These are phyloP conservation scores for Synergus gifuensis DNA, from an alignment of 2,888 invertebrate genomes.

Conservation along the genomic window DNA sequence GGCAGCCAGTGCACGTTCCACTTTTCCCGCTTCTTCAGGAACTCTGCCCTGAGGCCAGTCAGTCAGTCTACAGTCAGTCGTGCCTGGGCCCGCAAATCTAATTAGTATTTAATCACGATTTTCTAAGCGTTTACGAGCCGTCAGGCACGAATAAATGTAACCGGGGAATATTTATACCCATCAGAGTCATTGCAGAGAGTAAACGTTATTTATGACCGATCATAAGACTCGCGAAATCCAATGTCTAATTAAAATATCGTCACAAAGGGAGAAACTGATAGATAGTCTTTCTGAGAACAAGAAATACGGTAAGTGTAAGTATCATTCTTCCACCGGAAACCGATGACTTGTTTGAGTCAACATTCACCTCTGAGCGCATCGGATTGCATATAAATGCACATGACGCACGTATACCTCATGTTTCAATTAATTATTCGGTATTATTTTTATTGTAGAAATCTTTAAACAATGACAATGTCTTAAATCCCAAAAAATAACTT, in stretches of 20 bases:
- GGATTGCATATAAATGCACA: neutral
- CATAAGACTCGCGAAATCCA: neutral
- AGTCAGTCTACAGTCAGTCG: conserved; percentile 50
- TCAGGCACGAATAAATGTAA: conserved; percentile 47
- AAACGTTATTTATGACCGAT: neutral
- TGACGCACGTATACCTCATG: neutral
- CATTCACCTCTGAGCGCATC: neutral
- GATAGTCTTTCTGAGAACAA: neutral
- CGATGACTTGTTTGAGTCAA: neutral
- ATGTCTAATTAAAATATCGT: conserved; percentile 15
- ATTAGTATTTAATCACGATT: conserved; percentile 56
- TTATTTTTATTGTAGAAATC: neutral
- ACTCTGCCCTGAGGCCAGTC: conserved; percentile 46
- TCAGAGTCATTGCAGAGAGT: conserved; percentile 6
- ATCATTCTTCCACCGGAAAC: neutral
- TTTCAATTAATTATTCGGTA: neutral
- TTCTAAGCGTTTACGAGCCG: conserved; percentile 50
- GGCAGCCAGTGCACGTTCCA: conserved; percentile 45
- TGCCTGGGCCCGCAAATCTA: conserved; percentile 51
- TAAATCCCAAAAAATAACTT: no score
- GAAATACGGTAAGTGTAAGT: neutral
- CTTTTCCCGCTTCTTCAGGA: conserved; percentile 52
- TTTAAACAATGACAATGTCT: no score
- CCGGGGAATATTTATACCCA: conserved; percentile 47
- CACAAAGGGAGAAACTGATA: conserved; percentile 1